Conservation (phyloP, 2,888 invertebrate species). For the Iselma pallidipennis region DNA sequence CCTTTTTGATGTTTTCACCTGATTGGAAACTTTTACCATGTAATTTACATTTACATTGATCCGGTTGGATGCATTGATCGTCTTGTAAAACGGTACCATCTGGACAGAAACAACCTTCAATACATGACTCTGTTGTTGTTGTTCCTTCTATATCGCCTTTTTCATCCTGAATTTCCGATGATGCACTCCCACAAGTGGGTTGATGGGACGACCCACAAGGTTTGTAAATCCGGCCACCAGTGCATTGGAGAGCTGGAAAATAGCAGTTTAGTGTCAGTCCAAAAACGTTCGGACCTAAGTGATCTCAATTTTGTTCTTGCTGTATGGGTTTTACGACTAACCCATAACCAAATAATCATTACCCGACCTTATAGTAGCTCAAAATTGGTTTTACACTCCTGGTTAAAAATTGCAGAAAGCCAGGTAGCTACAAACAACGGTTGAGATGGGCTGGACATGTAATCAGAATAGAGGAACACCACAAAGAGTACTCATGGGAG, state of each 20-base stretch:
- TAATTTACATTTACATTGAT: constrained; percentile 79
- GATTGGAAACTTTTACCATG: constrained; percentile 74
- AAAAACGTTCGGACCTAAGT: no score
- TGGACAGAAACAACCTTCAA: constrained; percentile 90
- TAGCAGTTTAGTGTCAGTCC: no score
- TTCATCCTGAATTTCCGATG: constrained; percentile 41
- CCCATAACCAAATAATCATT: no score
- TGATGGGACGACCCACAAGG: constrained; percentile 74
- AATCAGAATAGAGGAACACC: no score
- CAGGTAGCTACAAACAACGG: no score
- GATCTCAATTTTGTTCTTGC: no score
- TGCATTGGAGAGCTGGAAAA: constrained; percentile 73
- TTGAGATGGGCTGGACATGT: no score
- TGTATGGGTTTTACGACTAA: no score
- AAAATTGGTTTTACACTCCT: no score
- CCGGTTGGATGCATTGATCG: constrained; percentile 70
- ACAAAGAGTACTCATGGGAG: no score
- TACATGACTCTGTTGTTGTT: constrained; percentile 59
- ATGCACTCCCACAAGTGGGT: constrained; percentile 70
- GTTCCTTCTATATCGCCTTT: constrained; percentile 41
- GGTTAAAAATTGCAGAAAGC: no score
- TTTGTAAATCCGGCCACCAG: constrained; percentile 74
- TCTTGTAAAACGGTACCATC: constrained; percentile 74
- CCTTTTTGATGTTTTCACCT: constrained; percentile 71
- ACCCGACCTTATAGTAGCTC: no score